A percentile compares a stretch with the other conserved stretches of the same genome.
Conservation (phyloP, 2,113 vertebrate species). For the Vulpes vulpes region DNA sequence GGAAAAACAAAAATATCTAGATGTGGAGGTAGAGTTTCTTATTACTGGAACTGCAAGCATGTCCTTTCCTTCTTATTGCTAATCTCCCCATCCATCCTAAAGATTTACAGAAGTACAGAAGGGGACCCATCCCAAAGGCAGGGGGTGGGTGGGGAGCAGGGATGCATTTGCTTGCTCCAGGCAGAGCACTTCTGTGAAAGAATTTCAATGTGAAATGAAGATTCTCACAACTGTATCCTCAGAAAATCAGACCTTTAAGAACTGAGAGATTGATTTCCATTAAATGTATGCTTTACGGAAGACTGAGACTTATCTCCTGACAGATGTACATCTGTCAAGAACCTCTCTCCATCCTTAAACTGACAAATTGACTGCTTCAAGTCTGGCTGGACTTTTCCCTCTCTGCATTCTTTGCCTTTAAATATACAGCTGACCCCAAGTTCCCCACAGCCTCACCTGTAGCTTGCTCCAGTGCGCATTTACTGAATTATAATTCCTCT, state of each 20-base stretch:
- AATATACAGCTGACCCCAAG: background rate
- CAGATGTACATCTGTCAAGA: background rate
- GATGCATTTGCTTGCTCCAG: background rate
- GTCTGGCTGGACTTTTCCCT: background rate
- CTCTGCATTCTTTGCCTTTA: background rate
- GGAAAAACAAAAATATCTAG: background rate
- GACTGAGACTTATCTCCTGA: background rate
- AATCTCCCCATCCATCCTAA: background rate
- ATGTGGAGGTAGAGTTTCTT: background rate
- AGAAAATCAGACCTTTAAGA: background rate
- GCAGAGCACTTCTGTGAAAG: background rate
- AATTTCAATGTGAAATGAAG: background rate
- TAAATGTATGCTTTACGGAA: background rate
- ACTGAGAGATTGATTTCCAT: background rate
- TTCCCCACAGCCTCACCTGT: background rate
- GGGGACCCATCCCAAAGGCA: background rate
- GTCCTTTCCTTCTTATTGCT: background rate
- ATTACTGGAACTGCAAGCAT: background rate
- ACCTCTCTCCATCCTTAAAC: background rate
- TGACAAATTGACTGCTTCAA: background rate
- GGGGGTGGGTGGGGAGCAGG: background rate
- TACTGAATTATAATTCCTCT: background rate
- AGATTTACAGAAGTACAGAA: background rate
- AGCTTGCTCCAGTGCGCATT: background rate
- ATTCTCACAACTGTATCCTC: background rate